Evolutionary conservation across 2,888 invertebrate genomes (phyloP).

Genomic region (Antitype chi): DNA sequence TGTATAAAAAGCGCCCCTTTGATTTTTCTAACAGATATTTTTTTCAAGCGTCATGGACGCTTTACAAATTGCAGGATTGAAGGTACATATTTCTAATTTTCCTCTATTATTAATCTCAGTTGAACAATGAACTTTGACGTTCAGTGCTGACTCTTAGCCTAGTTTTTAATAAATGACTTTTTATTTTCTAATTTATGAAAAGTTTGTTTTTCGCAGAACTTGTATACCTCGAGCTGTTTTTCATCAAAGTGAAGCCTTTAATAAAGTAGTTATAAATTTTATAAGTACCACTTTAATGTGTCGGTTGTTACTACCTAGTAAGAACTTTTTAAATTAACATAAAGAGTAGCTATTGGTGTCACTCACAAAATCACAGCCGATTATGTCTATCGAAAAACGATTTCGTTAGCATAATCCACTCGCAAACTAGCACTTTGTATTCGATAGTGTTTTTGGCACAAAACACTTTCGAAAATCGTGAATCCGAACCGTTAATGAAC

Average conservation of each 20-base stretch:
- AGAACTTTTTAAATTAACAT: background rate
- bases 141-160: too few species aligned
- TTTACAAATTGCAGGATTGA: background rate
- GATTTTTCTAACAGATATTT: too few species aligned
- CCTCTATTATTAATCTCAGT: too few species aligned
- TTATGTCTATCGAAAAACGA: slow-evolving; percentile 24
- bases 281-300: background rate
- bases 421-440: slow-evolving; percentile 10
- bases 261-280: background rate
- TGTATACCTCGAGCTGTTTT: background rate
- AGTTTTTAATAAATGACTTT: too few species aligned
- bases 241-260: background rate
- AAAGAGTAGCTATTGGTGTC: background rate
- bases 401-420: slow-evolving; percentile 16
- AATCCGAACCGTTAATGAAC: slow-evolving; percentile 23
- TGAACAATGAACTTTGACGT: too few species aligned
- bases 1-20: too few species aligned
- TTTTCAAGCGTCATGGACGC: too few species aligned
- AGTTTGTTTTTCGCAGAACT: background rate
- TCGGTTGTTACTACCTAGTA: background rate
- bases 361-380: background rate
- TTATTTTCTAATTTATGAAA: too few species aligned
- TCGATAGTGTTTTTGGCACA: background rate
- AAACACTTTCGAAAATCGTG: background rate
- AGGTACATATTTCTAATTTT: too few species aligned